Evolutionary conservation across 2,888 invertebrate genomes (phyloP).

Genomic region (Amphipoea lucens): DNA sequence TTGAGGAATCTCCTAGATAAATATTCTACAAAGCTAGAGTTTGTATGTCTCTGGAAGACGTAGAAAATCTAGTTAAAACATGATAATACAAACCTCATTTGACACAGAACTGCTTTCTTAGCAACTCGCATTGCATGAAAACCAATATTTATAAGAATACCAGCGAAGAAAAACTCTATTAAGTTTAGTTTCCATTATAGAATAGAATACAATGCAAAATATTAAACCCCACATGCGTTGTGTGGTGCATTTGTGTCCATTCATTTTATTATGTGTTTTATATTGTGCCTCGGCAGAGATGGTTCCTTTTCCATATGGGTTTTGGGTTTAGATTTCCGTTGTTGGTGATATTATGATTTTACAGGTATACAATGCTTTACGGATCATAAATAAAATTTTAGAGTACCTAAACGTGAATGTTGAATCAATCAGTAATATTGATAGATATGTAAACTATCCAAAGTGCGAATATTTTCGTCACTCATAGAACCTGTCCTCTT

Average conservation of each 20-base stretch:
- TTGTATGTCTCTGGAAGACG: background rate
- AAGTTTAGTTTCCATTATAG: constrained; percentile 14
- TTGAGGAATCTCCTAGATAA: background rate
- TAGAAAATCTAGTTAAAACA: background rate
- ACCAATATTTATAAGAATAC: constrained; percentile 14
- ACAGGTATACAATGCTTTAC: background rate
- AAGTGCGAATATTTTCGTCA: background rate
- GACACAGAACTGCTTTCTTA: background rate
- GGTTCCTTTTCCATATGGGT: no score
- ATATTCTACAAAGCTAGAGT: background rate
- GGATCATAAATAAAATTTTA: no score
- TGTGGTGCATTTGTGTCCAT: background rate
- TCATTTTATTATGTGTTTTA: constrained; percentile 17
- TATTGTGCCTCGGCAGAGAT: background rate
- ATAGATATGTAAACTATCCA: background rate
- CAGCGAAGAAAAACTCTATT: constrained; percentile 23
- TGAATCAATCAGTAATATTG: background rate
- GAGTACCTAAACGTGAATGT: background rate
- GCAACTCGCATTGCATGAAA: constrained; percentile 2
- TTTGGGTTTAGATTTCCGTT: background rate
- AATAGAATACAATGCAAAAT: constrained; percentile 37
- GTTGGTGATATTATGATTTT: background rate
- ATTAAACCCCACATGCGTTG: background rate
- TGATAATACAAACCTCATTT: constrained; percentile 1
- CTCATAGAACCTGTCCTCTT: background rate